Evolutionary conservation across 1,140 invertebrate genomes (phyloP), one percentile per base, ranked within the genome.

Genomic region (Gryllus bimaculatus): DNA sequence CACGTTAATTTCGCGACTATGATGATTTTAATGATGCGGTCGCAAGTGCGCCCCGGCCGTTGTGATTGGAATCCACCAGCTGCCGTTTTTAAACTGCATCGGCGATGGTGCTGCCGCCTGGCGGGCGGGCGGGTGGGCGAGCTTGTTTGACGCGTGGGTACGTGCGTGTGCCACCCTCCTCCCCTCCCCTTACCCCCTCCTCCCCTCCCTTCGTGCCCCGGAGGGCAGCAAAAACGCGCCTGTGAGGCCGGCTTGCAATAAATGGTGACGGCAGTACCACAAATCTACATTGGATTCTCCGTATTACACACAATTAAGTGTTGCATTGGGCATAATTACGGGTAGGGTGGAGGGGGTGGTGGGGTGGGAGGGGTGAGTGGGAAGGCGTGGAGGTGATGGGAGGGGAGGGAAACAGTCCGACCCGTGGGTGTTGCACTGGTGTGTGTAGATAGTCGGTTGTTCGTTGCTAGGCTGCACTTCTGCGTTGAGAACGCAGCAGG

Each of bases 261-360:
- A 66, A 66, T 66, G n/a, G 54, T 66, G 54, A 66, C 18, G 54
- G 10, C 54, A 18, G 54, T 66, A 18, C 54, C 54, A 66, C 54
- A 66, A 66, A 66, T 66, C 54, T 66, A 66, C 54, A 66, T 66
- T 66, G 54, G 54, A 66, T 66, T 66, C 54, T 66, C 54, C 54
- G 54, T 66, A 66, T 66, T 66, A 66, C 54, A 66, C 54, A 66
- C 54, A 66, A 66, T 66, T 66, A 66, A 66, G 54, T 66, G 54
- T 66, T 66, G 54, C 54, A 66, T 66, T 66, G 54, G 18, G 54
- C 54, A 66, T 66, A 66, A 66, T 66, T 66, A 66, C 54, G 10
- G 54, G 18, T 66, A 18, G 54, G 18, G 10, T 10, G 54, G 54
- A 66, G 54, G 54, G 54, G 18, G 10, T 10, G 18, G 54, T 1